These are phyloP conservation scores for Pipra filicauda DNA, from an alignment of 2,113 vertebrate species.

Conservation along the genomic window DNA sequence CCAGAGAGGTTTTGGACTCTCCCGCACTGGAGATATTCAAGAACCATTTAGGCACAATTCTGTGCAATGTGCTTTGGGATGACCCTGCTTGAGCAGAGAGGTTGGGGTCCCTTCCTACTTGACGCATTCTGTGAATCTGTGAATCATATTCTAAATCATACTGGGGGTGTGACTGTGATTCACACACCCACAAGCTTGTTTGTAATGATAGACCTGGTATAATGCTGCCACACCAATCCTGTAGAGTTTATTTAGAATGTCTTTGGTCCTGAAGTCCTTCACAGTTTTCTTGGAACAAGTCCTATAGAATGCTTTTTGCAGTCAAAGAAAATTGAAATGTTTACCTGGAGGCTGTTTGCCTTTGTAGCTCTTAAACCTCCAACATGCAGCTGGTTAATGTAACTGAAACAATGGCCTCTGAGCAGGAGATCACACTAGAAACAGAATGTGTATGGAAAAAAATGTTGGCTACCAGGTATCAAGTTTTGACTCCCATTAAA, in stretches of 20 bases:
- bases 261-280: background rate
- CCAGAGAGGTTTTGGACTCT: background rate
- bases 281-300: background rate
- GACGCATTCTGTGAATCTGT: background rate
- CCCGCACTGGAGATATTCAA: background rate
- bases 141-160: background rate
- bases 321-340: background rate
- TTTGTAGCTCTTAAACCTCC: background rate
- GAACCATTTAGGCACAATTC: background rate
- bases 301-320: background rate
- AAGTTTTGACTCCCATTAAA: background rate
- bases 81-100: background rate
- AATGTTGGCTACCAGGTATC: background rate
- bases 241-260: background rate
- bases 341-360: background rate
- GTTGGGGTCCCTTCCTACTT: background rate
- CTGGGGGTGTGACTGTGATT: background rate
- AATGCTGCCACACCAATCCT: background rate
- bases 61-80: background rate
- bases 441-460: background rate
- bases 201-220: background rate
- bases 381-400: background rate
- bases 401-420: background rate
- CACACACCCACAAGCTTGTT: background rate
- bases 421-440: background rate